phyloP scores from a whole-genome alignment of 2,113 vertebrate genomes.

The Myiozetetes cayanensis region DNA sequence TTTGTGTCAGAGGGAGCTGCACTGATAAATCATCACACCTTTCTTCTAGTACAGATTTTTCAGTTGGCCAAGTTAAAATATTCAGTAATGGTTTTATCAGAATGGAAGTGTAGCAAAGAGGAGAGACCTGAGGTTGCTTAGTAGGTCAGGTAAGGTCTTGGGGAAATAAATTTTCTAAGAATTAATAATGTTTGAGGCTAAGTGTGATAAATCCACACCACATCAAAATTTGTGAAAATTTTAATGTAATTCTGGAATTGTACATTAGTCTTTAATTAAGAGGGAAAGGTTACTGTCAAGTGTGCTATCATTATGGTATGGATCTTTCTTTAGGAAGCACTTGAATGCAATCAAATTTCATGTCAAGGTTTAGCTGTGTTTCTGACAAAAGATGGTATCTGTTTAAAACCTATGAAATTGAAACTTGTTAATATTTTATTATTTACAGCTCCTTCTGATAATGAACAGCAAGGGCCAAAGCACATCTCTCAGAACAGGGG shows the following conservation, averaged over 20 bases:
- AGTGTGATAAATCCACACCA: background rate
- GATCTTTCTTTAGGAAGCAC: background rate
- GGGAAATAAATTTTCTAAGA: background rate
- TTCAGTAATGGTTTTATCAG: background rate
- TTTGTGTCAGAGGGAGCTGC: background rate
- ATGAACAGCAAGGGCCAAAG: background rate
- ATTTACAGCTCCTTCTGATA: background rate
- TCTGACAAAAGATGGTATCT: background rate
- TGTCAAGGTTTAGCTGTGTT: background rate
- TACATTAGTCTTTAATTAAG: background rate
- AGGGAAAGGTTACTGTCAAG: background rate
- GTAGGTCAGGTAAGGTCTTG: background rate
- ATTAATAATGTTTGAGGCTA: background rate
- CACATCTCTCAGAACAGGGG: background rate
- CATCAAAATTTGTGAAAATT: background rate
- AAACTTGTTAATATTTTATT: background rate
- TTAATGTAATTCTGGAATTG: background rate
- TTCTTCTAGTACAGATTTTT: background rate
- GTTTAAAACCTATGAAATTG: background rate
- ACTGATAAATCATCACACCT: background rate
- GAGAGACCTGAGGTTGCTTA: background rate
- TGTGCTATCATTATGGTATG: background rate
- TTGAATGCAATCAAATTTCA: background rate
- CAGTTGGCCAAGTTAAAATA: background rate
- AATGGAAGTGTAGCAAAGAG: background rate